phyloP scores from a whole-genome alignment of 37 sponge, comb jelly and placozoan species.

The Cladorhizidae sp. region DNA sequence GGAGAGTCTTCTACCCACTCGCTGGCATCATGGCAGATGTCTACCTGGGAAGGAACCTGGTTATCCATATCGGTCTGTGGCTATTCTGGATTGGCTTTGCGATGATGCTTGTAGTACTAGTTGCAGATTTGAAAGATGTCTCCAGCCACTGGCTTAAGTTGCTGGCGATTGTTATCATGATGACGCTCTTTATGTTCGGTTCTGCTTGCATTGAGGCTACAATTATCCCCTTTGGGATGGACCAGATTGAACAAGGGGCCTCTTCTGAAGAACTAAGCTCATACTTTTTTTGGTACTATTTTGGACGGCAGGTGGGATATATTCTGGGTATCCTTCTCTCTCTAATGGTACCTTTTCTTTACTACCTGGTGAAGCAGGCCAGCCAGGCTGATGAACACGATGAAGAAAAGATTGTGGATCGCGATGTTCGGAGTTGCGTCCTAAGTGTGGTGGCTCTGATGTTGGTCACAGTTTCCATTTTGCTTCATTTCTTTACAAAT shows the following conservation, averaged over 20 bases:
- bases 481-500: slow-evolving; percentile 7
- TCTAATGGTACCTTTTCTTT: neutral
- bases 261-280: slow-evolving; percentile 51
- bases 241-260: slow-evolving; percentile 48
- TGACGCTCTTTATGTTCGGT: slow-evolving; percentile 5
- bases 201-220: slow-evolving; percentile 44
- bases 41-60: slow-evolving; percentile 34
- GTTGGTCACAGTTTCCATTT: neutral
- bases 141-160: neutral
- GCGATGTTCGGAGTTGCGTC: neutral
- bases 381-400: neutral
- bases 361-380: no score
- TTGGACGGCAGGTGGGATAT: slow-evolving; percentile 2
- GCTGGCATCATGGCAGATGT: slow-evolving; percentile 48
- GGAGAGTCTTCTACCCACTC: slow-evolving; percentile 45
- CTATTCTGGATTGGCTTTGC: slow-evolving; percentile 27
- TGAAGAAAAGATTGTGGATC: neutral
- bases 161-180: neutral
- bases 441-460: neutral
- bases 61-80: slow-evolving; percentile 57
- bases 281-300: slow-evolving; percentile 47
- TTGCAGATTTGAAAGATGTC: neutral
- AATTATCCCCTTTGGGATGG: slow-evolving; percentile 40
- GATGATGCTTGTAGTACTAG: neutral
- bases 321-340: neutral